phyloP scores from a whole-genome alignment of 92 coral and sea anemone species.

The Epizoanthus stellaris region DNA sequence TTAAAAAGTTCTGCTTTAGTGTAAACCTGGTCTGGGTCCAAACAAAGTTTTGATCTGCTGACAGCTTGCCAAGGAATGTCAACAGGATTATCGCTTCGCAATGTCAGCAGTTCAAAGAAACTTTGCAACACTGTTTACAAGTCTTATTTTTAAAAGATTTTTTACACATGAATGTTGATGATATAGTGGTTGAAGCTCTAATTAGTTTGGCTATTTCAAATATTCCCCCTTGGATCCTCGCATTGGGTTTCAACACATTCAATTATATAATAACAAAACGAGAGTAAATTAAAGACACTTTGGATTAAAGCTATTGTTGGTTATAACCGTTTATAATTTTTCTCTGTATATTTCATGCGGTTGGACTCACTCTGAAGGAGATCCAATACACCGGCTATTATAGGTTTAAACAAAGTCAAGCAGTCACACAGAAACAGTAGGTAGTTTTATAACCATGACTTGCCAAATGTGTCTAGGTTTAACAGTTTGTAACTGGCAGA shows the following conservation, averaged over 20 bases:
- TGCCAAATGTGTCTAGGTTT: neutral
- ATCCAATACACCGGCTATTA: neutral
- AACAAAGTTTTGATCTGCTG: slow-evolving; percentile 1
- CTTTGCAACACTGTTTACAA: slow-evolving; percentile 24
- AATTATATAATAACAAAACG: slow-evolving; percentile 13
- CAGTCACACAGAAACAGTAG: neutral
- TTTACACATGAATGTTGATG: neutral
- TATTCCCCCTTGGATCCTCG: neutral
- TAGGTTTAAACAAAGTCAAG: neutral
- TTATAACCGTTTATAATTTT: neutral
- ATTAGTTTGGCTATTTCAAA: neutral
- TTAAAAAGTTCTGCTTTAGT: too few relatives aligned
- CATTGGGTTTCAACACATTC: neutral
- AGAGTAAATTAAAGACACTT: neutral
- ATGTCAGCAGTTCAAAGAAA: slow-evolving; percentile 1
- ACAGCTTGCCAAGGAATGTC: neutral
- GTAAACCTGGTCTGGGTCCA: neutral
- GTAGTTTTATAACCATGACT: neutral
- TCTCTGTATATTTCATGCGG: too few relatives aligned
- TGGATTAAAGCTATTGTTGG: neutral
- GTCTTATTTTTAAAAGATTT: neutral
- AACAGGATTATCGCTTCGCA: slow-evolving; percentile 13
- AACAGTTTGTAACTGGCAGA: too few relatives aligned
- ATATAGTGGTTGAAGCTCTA: neutral
- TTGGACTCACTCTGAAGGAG: too few relatives aligned